A percentile compares a stretch with the other conserved stretches of the same genome.
These are phyloP conservation scores for Parnassius apollo DNA, from an alignment of 2,888 invertebrate genomes.

Conservation along the genomic window DNA sequence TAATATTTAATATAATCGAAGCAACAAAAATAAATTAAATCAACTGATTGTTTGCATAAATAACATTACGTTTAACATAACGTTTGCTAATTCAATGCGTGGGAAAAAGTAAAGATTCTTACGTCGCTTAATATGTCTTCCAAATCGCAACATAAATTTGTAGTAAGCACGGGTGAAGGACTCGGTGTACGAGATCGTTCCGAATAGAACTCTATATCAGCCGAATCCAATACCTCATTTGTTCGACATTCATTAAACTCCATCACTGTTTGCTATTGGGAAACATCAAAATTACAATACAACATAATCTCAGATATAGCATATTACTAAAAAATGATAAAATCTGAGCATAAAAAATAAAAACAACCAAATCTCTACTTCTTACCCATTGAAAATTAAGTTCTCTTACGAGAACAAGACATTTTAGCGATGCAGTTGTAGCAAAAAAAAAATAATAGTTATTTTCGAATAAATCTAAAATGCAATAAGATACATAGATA, in stretches of 20 bases:
- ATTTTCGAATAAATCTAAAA: slow-evolving; percentile 33
- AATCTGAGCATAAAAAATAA: slow-evolving; percentile 29
- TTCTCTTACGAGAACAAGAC: slow-evolving; percentile 77
- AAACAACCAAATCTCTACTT: slow-evolving; percentile 31
- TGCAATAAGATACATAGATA: slow-evolving; percentile 35
- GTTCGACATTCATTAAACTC: slow-evolving; percentile 71
- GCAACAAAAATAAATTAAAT: not conserved
- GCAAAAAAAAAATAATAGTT: slow-evolving; percentile 33
- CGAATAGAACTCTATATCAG: slow-evolving; percentile 61
- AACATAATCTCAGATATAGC: slow-evolving; percentile 42
- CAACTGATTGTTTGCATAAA: not conserved
- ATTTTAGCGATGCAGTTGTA: slow-evolving; percentile 48
- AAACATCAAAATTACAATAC: slow-evolving; percentile 47
- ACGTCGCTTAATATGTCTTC: slow-evolving; percentile 79
- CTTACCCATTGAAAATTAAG: slow-evolving; percentile 77
- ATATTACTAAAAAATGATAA: slow-evolving; percentile 30
- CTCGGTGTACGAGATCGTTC: slow-evolving; percentile 62
- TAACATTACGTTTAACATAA: not conserved
- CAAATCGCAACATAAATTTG: slow-evolving; percentile 69
- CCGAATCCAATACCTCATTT: slow-evolving; percentile 69
- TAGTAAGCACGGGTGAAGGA: slow-evolving; percentile 64
- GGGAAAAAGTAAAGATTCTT: slow-evolving; percentile 41
- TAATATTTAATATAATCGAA: no score
- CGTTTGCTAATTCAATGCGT: no score
- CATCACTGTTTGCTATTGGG: slow-evolving; percentile 75